phyloP scores from a whole-genome alignment of 2,888 invertebrate species.

The Cistogaster globosa region DNA sequence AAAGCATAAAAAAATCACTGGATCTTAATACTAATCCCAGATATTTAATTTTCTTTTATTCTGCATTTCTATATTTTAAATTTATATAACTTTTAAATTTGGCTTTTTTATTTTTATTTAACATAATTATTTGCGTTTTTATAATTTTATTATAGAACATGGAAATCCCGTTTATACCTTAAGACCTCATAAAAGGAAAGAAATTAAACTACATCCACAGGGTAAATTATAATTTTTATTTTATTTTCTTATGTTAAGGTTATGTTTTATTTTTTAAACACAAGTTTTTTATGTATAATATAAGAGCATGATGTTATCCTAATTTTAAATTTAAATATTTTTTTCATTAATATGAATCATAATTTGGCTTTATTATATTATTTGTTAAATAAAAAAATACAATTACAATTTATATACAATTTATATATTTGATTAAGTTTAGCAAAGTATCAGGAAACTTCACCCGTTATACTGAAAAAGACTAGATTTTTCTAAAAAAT shows the following conservation, averaged over 20 bases:
- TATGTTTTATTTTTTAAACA: slow-evolving; percentile 22
- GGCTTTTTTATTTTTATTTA: slow-evolving; percentile 57
- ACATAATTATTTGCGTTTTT: slow-evolving; percentile 48
- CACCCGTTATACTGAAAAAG: no score
- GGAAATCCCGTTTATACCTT: slow-evolving; percentile 82
- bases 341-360: not conserved
- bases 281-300: slow-evolving; percentile 14
- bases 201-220: slow-evolving; percentile 82
- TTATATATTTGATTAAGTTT: no score
- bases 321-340: slow-evolving; percentile 22
- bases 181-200: slow-evolving; percentile 82
- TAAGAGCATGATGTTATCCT: slow-evolving; percentile 36
- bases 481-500: no score
- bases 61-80: slow-evolving; percentile 43
- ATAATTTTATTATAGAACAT: slow-evolving; percentile 78
- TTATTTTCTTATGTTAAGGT: slow-evolving; percentile 38
- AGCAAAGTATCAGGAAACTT: no score
- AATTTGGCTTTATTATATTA: not conserved
- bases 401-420: no score
- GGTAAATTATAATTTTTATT: slow-evolving; percentile 76
- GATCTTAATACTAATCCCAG: slow-evolving; percentile 64
- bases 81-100: slow-evolving; percentile 44
- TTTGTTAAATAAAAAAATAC: no score
- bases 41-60: slow-evolving; percentile 29
- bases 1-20: slow-evolving; percentile 27